Percentiles rank a stretch among this genome's conserved stretches.
Evolutionary conservation across 2,113 vertebrate genomes (phyloP).

Genomic region (Platichthys stellatus): DNA sequence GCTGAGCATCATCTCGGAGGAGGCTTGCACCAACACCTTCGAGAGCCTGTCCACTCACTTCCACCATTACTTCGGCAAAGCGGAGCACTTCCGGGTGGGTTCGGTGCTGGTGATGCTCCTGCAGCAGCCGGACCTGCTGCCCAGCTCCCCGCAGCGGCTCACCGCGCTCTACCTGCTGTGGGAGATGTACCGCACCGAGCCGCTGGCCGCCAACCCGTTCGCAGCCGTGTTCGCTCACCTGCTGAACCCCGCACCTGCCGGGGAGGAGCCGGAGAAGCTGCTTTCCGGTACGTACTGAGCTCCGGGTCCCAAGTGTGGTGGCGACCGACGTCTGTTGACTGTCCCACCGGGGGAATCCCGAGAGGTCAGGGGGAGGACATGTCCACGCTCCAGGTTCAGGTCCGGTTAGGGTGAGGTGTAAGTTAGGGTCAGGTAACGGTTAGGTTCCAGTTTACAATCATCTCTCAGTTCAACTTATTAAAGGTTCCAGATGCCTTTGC

Average conservation of each 20-base stretch:
- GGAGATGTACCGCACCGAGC: slow-evolving; percentile 99
- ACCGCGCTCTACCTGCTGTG: slow-evolving; percentile 98
- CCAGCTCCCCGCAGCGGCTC: slow-evolving; percentile 93
- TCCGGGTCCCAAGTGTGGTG: neutral
- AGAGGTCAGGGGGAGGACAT: too few relatives aligned
- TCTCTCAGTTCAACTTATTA: too few relatives aligned
- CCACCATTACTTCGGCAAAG: slow-evolving; percentile 95
- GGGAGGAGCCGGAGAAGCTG: slow-evolving; percentile 89
- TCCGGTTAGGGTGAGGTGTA: too few relatives aligned
- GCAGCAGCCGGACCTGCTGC: slow-evolving; percentile 96
- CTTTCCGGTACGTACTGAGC: slow-evolving; percentile 85
- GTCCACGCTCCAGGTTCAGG: too few relatives aligned
- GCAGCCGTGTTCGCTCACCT: slow-evolving; percentile 97
- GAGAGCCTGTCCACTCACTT: slow-evolving; percentile 95
- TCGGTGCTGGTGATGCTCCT: slow-evolving; percentile 95
- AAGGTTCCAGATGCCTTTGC: too few relatives aligned
- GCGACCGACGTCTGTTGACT: too few relatives aligned
- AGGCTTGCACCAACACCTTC: slow-evolving; percentile 93
- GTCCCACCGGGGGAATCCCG: too few relatives aligned
- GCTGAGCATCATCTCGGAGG: slow-evolving; percentile 96
- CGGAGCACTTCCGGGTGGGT: slow-evolving; percentile 95
- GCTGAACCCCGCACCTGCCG: slow-evolving; percentile 89
- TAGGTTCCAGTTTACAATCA: too few relatives aligned
- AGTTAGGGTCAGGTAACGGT: too few relatives aligned
- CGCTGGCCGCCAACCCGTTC: slow-evolving; percentile 96